Evolutionary conservation across 1,140 invertebrate genomes (phyloP).

Genomic region (Nilaparvata lugens): DNA sequence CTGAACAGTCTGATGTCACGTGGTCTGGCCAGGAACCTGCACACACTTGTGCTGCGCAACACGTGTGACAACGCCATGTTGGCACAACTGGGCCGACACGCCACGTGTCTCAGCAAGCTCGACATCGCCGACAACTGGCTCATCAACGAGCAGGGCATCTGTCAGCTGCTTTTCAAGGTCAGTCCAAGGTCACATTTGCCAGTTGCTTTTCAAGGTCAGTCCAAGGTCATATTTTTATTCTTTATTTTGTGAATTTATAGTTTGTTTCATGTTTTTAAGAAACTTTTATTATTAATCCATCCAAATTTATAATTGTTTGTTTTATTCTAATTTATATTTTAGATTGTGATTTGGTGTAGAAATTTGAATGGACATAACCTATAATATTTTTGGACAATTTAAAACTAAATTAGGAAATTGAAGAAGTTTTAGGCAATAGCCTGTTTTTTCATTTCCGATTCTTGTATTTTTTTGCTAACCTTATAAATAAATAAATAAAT

Average conservation of each 20-base stretch:
- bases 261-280: slow-evolving; percentile 6
- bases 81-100: slow-evolving; percentile 24
- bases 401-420: no score
- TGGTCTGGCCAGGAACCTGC: slow-evolving; percentile 23
- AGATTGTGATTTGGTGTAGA: no score
- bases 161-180: slow-evolving; percentile 25
- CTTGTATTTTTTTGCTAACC: no score
- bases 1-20: slow-evolving; percentile 7
- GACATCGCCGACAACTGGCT: slow-evolving; percentile 29
- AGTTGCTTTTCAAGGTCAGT: slow-evolving; percentile 25
- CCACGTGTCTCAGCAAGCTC: slow-evolving; percentile 23
- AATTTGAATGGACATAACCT: no score
- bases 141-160: slow-evolving; percentile 28
- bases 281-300: no score
- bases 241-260: no score
- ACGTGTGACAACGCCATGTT: slow-evolving; percentile 29
- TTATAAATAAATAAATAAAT: no score
- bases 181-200: slow-evolving; percentile 15
- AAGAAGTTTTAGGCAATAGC: no score
- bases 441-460: no score
- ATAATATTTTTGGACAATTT: no score
- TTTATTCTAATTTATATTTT: no score
- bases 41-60: slow-evolving; percentile 21
- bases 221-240: background rate
- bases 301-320: no score